Conservation (phyloP, 2,797 vertebrate species). For the Nothura maculosa region DNA sequence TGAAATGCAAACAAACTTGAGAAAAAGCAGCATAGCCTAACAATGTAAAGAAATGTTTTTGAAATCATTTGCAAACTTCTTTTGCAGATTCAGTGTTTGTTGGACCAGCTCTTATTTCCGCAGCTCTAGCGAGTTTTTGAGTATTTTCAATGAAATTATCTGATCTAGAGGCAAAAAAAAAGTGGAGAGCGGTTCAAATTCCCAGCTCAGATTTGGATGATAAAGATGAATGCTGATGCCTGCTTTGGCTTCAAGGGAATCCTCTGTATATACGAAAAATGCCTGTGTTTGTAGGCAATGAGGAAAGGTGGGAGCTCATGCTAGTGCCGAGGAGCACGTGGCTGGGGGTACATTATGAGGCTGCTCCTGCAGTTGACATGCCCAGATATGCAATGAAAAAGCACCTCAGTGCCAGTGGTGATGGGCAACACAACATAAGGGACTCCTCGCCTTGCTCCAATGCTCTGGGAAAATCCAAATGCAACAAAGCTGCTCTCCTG, state of each 20-base stretch:
- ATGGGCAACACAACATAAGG: rapidly evolving
- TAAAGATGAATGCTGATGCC: rapidly evolving
- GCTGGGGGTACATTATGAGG: rapidly evolving
- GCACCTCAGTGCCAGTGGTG: background rate
- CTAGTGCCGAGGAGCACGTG: rapidly evolving
- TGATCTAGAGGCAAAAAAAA: background rate
- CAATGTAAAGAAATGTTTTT: rapidly evolving
- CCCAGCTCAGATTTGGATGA: background rate
- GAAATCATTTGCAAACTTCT: background rate
- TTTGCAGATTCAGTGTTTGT: background rate
- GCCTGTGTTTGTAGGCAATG: rapidly evolving
- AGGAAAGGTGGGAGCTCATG: background rate
- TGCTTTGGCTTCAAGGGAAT: background rate
- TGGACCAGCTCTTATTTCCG: background rate
- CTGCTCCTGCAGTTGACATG: rapidly evolving
- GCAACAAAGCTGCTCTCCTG: background rate
- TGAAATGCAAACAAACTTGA: rapidly evolving
- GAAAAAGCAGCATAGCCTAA: rapidly evolving
- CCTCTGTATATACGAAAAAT: rapidly evolving
- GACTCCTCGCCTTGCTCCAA: background rate
- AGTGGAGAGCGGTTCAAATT: background rate
- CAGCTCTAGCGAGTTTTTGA: background rate
- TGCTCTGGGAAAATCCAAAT: background rate
- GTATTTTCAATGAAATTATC: background rate
- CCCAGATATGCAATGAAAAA: background rate